phyloP scores from a whole-genome alignment of 2,113 vertebrate genomes.

The Odontesthes bonariensis region DNA sequence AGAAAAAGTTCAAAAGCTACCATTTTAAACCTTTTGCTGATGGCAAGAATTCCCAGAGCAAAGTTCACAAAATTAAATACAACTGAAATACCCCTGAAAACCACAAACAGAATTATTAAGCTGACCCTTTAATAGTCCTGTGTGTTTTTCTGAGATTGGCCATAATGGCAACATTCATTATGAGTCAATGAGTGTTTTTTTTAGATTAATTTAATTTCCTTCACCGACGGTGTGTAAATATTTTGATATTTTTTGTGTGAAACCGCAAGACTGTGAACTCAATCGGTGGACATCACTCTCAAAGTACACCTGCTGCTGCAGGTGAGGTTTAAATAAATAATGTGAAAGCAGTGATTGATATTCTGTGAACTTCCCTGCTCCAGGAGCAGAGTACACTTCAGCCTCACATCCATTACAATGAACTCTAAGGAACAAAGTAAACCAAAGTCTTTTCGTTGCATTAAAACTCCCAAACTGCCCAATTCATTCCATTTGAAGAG shows the following conservation, averaged over 20 bases:
- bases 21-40: too few species aligned
- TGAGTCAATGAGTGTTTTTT: background rate
- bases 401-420: conserved; percentile 19
- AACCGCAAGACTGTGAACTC: background rate
- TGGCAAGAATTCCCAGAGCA: background rate
- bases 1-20: background rate
- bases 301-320: conserved; percentile 34
- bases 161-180: background rate
- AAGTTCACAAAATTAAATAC: background rate
- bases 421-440: conserved; percentile 13
- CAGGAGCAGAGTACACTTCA: conserved; percentile 20
- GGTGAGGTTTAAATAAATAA: conserved; percentile 73
- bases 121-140: background rate
- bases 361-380: conserved; percentile 49
- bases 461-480: background rate
- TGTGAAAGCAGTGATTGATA: conserved; percentile 60
- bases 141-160: background rate
- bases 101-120: background rate
- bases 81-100: background rate
- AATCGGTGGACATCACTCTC: conserved; percentile 22
- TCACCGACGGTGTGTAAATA: background rate
- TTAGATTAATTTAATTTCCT: background rate
- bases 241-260: conserved; percentile 10
- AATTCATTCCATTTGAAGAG: background rate
- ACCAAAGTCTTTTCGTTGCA: background rate